These are phyloP conservation scores for Oenanthe melanoleuca DNA, from an alignment of 2,113 vertebrate genomes.

Conservation along the genomic window DNA sequence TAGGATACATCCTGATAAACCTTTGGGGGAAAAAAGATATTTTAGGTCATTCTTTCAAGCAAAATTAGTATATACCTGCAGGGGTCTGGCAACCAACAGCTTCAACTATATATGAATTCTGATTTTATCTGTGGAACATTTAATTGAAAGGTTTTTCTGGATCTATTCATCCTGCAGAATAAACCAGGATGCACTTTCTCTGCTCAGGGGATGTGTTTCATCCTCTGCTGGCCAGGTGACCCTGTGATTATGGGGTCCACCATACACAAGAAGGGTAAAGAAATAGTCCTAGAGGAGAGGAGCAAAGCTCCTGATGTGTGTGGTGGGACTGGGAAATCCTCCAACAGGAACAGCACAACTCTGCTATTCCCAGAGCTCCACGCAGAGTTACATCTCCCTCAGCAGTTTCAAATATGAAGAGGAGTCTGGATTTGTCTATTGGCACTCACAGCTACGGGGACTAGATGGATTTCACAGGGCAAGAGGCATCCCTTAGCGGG, in stretches of 20 bases:
- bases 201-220: neutral
- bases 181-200: neutral
- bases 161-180: neutral
- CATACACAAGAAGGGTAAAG: neutral
- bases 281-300: neutral
- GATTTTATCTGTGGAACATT: neutral
- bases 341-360: neutral
- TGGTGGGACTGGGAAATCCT: neutral
- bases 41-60: constrained; percentile 9
- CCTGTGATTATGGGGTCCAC: rapidly evolving
- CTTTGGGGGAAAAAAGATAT: neutral
- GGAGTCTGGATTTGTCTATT: neutral
- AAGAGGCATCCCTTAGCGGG: neutral
- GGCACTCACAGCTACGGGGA: neutral
- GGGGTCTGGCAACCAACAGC: neutral
- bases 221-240: neutral
- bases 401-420: neutral
- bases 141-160: neutral
- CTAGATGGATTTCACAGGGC: neutral
- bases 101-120: neutral
- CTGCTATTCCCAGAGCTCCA: neutral
- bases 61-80: neutral
- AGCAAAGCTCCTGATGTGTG: neutral
- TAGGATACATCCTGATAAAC: neutral
- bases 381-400: neutral